Evolutionary conservation across 2,888 invertebrate species (phyloP), one percentile per base, ranked within the genome.

Genomic region (Agrochola lota): DNA sequence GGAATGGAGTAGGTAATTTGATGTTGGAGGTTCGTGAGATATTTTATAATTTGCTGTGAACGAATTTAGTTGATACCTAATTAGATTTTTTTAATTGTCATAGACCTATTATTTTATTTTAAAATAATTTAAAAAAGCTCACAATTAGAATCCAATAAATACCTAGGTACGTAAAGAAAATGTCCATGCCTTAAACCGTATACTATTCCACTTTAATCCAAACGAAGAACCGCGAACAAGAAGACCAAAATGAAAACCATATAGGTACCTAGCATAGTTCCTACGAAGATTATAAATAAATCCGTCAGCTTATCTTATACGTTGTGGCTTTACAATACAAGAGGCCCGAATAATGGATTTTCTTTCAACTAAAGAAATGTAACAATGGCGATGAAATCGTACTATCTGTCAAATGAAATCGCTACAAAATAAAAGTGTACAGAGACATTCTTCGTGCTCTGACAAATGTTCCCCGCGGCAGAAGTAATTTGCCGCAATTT

Each of bases 351-450:
- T 84, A 87, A 86, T 84, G 66, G 84, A 82, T 84, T 87, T 88
- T 83, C 87, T 72, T 77, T 78, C 55, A 72, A 83, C 79, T 78
- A 89, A 89, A 91, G 89, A 92, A 91, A 87, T 69, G 73, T 86
- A 92, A 93, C 93, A 94, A 94, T 93, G 86, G 89, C 67, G 89
- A 77, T 84, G 89, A 91, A 91, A 92, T 89, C 90, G 88, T 88
- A 82, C 85, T 91, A 91, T 91, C 92, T 91, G 93, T 93, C 92
- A 92, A 91, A 92, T 91, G 90, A 89, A 90, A 93, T 90, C 87
- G 90, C 89, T 85, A 91, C 91, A 90, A 91, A 91, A 93, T 90
- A 92, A 90, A 89, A 90, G 86, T 80, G 80, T 86, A 85, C 86
- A 49, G 72, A 73, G 81, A 85, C 84, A 88, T 88, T 91, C 88